Evolutionary conservation across 1,140 invertebrate genomes (phyloP).

Genomic region (Drosophila pectinifera): DNA sequence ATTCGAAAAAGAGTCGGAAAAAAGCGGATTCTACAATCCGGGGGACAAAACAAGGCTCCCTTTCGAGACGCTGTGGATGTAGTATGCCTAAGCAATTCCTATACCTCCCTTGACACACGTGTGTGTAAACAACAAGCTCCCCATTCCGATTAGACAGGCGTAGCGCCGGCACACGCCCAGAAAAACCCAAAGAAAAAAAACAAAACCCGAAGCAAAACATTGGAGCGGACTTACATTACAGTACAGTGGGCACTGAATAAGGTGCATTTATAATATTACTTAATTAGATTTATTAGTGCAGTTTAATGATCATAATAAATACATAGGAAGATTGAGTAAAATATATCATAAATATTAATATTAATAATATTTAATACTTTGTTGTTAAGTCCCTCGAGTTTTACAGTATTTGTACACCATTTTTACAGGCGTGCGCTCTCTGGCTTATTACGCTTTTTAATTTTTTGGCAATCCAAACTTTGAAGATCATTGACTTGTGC

Average conservation of each 20-base stretch:
- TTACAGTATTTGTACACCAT: conserved; percentile 4
- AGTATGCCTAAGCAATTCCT: conserved; percentile 2
- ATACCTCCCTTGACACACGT: conserved; percentile 12
- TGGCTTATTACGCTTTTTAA: conserved; percentile 42
- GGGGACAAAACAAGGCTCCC: conserved; percentile 26
- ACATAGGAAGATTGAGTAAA: too few species aligned
- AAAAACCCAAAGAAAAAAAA: conserved; percentile 11
- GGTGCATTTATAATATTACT: not conserved
- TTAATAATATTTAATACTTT: too few species aligned
- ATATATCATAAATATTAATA: too few species aligned
- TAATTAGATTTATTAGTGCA: too few species aligned
- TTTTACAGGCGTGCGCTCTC: conserved; percentile 1
- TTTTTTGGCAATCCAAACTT: conserved; percentile 16
- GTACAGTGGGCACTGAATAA: conserved; percentile 1
- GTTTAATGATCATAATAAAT: too few species aligned
- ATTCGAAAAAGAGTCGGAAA: conserved; percentile 17
- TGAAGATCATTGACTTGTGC: conserved; percentile 1
- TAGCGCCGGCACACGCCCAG: conserved; percentile 39
- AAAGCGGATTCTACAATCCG: conserved; percentile 12
- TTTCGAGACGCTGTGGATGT: conserved; percentile 13
- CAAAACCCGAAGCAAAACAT: conserved; percentile 22
- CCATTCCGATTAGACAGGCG: conserved; percentile 34
- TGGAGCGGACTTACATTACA: conserved; percentile 40
- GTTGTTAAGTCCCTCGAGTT: too few species aligned
- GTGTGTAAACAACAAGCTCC: conserved; percentile 13